Evolutionary conservation across 2,888 invertebrate genomes (phyloP), one percentile per base, ranked within the genome.

Genomic region (Baronia brevicornis): DNA sequence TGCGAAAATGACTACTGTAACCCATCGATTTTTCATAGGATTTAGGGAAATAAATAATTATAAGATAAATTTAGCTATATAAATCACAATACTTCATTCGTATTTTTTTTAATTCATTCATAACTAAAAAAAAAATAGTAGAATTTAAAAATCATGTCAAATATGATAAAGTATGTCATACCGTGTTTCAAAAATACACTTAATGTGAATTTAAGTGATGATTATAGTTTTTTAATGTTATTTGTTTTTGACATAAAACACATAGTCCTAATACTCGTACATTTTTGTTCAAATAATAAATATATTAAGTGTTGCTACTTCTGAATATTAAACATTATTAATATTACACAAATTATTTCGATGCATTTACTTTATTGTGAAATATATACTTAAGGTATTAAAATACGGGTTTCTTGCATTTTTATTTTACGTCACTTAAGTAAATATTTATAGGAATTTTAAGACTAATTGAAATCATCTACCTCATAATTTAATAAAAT

Each of bases 401-500:
- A 41, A 46, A 47, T 55, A 52, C 51, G 52, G 54, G 51, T 68
- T 64, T 63, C 49, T 60, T 61, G 61, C 60, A 56, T 63, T 61
- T 54, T 56, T 54, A 57, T 50, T 61, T 65, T 43, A 48, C 32
- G 36, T 31, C 36, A 41, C 20, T 34, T 47, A 44, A 54, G 54
- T 52, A 49, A 59, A 49, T 68, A 67, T 60, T 61, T 61, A 53
- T 77, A 74, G 71, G 70, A 55, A 62, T 70, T 59, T 63, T 68
- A 72, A 75, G 79, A 82, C 80, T 82, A 72, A 71, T 71, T 70
- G 78, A 59, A 84, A 82, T 70, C 79, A 78, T 77, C 82, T 84
- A 84, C 82, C 82, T 84, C 82, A 79, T 79, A 78, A 70, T 72
- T 75, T 79, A 74, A 77, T 65, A 61, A 68, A 69, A 66, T 73